phyloP scores from a whole-genome alignment of 1,140 invertebrate species.

The Drosophila aff. region DNA sequence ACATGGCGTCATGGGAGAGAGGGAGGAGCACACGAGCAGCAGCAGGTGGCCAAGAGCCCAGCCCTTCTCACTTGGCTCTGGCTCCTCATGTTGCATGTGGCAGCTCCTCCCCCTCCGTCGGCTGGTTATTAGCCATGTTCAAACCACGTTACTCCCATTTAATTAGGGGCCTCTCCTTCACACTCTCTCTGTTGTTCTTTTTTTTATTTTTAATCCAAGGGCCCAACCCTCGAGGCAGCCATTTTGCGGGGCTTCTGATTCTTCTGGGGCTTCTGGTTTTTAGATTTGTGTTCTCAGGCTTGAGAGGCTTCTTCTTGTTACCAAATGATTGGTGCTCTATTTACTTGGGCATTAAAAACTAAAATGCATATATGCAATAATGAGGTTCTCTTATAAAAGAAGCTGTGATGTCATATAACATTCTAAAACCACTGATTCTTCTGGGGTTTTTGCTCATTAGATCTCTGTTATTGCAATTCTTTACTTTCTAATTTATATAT shows the following conservation, averaged over 20 bases:
- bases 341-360: background rate
- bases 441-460: background rate
- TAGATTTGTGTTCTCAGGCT: background rate
- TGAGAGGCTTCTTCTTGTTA: background rate
- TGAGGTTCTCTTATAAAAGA: too few relatives aligned
- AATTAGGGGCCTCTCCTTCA: slow-evolving; percentile 64
- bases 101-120: slow-evolving; percentile 22
- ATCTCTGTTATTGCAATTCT: too few relatives aligned
- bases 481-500: too few relatives aligned
- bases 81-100: slow-evolving; percentile 29
- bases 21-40: slow-evolving; percentile 38
- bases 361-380: too few relatives aligned
- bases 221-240: slow-evolving; percentile 27
- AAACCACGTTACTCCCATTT: slow-evolving; percentile 71
- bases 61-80: slow-evolving; percentile 41
- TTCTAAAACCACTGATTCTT: too few relatives aligned
- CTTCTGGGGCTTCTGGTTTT: slow-evolving; percentile 7
- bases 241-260: slow-evolving; percentile 24
- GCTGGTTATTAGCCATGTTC: slow-evolving; percentile 67
- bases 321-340: background rate
- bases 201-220: background rate
- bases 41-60: slow-evolving; percentile 53
- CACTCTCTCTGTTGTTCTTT: slow-evolving; percentile 14
- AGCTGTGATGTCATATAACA: too few relatives aligned
- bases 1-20: slow-evolving; percentile 54